A percentile compares a stretch with the other conserved stretches of the same genome.
Evolutionary conservation across 2,888 invertebrate genomes (phyloP).

Genomic region (Acanthosepion pharaonis): DNA sequence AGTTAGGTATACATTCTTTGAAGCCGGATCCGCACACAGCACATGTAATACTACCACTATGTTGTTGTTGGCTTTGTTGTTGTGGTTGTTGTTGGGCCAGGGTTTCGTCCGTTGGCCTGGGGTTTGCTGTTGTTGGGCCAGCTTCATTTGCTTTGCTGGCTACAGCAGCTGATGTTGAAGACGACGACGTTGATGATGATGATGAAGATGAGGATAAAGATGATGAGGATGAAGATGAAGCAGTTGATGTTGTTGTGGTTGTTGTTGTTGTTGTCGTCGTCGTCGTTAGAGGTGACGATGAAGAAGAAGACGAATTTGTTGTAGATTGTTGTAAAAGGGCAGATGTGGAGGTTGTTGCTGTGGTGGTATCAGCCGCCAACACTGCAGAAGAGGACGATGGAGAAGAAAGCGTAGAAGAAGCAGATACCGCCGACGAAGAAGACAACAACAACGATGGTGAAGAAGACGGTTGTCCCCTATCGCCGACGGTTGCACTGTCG

Average conservation of each 20-base stretch:
- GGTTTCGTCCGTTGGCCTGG: neutral
- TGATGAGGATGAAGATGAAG: neutral
- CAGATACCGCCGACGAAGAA: neutral
- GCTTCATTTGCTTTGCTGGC: neutral
- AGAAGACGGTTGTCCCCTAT: neutral
- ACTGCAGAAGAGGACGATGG: neutral
- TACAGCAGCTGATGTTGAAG: neutral
- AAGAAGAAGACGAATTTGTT: neutral
- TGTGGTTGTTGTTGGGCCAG: conserved; percentile 40
- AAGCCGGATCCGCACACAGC: conserved; percentile 51
- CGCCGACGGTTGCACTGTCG: neutral
- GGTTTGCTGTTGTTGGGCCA: neutral
- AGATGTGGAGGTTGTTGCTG: neutral
- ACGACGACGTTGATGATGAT: neutral
- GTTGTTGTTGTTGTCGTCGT: neutral
- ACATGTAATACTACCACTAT: conserved; percentile 20
- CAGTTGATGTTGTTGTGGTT: neutral
- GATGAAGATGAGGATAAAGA: neutral
- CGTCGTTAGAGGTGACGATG: neutral
- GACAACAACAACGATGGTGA: neutral
- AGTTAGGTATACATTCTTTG: conserved; percentile 80
- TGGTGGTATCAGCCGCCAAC: neutral
- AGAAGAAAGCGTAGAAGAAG: neutral
- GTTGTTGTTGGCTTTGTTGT: conserved; percentile 39
- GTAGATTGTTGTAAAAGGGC: conserved; percentile 15